phyloP scores from a whole-genome alignment of 1,140 invertebrate species.

The Aphelinus atriplicis region DNA sequence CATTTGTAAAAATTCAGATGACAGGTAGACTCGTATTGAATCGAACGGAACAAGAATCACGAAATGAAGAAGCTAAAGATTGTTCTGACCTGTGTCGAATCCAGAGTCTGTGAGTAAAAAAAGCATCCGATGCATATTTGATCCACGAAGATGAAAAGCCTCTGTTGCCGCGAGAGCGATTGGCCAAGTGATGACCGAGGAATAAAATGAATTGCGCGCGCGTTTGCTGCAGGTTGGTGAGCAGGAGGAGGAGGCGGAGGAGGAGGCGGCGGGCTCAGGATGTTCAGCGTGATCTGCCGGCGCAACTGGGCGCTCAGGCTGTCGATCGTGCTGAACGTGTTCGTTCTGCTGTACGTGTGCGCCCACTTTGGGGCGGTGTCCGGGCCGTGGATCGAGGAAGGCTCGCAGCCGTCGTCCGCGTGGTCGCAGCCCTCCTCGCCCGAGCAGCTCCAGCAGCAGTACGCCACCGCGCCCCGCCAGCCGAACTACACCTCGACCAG shows the following conservation, averaged over 20 bases:
- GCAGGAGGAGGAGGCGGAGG: not conserved
- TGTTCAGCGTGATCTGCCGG: slow-evolving; percentile 62
- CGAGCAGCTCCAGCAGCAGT: not conserved
- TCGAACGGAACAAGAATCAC: too few species aligned
- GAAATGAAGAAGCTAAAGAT: too few species aligned
- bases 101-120: too few species aligned
- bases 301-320: slow-evolving; percentile 78
- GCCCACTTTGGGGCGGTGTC: slow-evolving; percentile 64
- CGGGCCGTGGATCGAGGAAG: slow-evolving; percentile 63
- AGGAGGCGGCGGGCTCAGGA: slow-evolving; percentile 30
- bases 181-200: too few species aligned
- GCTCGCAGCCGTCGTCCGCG: slow-evolving; percentile 24
- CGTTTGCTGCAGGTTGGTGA: slow-evolving; percentile 1
- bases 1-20: too few species aligned
- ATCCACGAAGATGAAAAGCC: too few species aligned
- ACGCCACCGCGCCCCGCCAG: not conserved
- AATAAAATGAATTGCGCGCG: too few species aligned
- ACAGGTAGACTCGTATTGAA: too few species aligned
- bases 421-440: not conserved
- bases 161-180: too few species aligned
- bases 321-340: slow-evolving; percentile 78
- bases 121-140: too few species aligned
- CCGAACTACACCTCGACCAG: not conserved
- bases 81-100: too few species aligned
- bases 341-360: slow-evolving; percentile 76